Evolutionary conservation across 2,888 invertebrate species (phyloP).

Genomic region (Aradus depressus): DNA sequence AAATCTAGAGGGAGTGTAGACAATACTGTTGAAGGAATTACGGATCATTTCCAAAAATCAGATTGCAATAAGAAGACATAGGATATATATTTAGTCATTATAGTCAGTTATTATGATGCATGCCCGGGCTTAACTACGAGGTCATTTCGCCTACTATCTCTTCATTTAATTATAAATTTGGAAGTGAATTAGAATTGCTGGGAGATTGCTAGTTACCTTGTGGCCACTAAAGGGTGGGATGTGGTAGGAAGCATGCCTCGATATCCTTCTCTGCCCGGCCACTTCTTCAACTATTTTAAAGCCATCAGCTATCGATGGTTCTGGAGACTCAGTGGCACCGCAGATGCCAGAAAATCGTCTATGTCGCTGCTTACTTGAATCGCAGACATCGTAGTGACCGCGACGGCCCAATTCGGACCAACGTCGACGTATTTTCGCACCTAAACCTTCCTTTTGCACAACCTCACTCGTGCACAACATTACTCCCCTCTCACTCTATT

Average conservation of each 20-base stretch:
- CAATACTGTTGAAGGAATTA: too few relatives aligned
- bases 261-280: neutral
- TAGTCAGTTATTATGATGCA: too few relatives aligned
- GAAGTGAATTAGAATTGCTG: neutral
- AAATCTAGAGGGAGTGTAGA: too few relatives aligned
- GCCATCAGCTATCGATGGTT: conserved; percentile 18
- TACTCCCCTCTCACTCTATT: too few relatives aligned
- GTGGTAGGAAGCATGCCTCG: conserved; percentile 10
- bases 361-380: conserved; percentile 7
- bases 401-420: conserved; percentile 32
- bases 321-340: conserved; percentile 22
- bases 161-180: too few relatives aligned
- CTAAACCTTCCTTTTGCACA: conserved; percentile 24
- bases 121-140: too few relatives aligned
- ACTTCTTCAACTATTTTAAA: conserved; percentile 17
- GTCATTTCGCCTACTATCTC: too few relatives aligned
- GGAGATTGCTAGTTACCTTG: neutral
- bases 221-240: conserved; percentile 14
- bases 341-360: conserved; percentile 21
- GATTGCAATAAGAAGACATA: too few relatives aligned
- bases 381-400: conserved; percentile 25
- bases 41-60: too few relatives aligned
- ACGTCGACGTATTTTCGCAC: conserved; percentile 31
- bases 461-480: too few relatives aligned
- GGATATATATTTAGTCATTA: too few relatives aligned